Conservation (phyloP, 2,113 vertebrate genomes). For the Phycodurus eques region DNA sequence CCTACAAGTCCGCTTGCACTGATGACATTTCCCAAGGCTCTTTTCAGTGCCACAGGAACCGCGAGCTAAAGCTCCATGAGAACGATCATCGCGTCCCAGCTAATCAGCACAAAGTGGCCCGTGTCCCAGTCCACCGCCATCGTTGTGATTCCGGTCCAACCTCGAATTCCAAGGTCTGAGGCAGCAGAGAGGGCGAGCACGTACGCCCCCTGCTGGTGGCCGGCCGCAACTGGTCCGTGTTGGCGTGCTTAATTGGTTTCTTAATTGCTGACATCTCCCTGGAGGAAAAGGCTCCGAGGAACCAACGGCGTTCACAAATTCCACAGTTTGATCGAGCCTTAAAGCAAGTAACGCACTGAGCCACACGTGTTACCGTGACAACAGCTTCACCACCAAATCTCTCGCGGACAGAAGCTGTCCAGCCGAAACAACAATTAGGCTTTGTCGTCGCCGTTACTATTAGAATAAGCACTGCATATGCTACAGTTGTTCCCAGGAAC, state of each 20-base stretch:
- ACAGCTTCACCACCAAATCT: slow-evolving; percentile 20
- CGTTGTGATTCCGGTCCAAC: not conserved
- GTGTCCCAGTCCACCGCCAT: not conserved
- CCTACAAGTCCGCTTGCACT: slow-evolving; percentile 48
- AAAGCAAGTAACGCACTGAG: not conserved
- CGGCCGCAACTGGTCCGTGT: not conserved
- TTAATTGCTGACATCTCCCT: not conserved
- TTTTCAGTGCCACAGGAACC: slow-evolving; percentile 44
- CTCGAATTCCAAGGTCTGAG: not conserved
- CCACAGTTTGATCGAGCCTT: not conserved
- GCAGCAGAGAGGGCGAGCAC: not conserved
- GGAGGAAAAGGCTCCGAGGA: not conserved
- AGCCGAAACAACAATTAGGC: slow-evolving; percentile 23
- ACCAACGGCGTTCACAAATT: slow-evolving; percentile 8
- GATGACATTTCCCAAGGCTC: slow-evolving; percentile 64
- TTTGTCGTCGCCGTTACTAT: slow-evolving; percentile 10
- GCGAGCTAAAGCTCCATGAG: slow-evolving; percentile 57
- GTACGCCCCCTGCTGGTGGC: slow-evolving; percentile 6
- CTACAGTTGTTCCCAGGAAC: too few relatives aligned
- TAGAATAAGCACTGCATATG: not conserved
- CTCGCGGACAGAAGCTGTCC: slow-evolving; percentile 22
- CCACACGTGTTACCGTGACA: slow-evolving; percentile 15
- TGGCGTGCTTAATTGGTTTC: not conserved
- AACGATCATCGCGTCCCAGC: slow-evolving; percentile 58
- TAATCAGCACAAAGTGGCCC: slow-evolving; percentile 38